Conservation (phyloP, 2,113 vertebrate species). For the Takifugu bimaculatus region DNA sequence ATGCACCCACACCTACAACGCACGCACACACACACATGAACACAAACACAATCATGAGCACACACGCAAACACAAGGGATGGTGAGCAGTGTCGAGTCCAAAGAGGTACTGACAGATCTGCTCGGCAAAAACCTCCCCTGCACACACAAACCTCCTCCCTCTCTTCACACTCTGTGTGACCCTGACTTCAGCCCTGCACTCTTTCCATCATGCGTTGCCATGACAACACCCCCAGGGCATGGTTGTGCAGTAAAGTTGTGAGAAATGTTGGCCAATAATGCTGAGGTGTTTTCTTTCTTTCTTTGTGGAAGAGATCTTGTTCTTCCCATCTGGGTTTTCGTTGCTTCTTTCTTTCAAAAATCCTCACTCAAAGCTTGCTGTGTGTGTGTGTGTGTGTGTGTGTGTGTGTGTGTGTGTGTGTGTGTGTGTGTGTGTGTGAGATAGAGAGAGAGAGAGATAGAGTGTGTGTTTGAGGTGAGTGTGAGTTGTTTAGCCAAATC, state of each 20-base stretch:
- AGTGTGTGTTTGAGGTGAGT: too few relatives aligned
- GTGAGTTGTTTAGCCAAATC: too few relatives aligned
- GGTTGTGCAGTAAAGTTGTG: constrained; percentile 33
- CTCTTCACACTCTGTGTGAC: constrained; percentile 65
- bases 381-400: constrained; percentile 10
- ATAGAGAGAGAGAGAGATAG: too few relatives aligned
- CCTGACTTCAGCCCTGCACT: constrained; percentile 60
- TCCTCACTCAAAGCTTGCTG: not conserved
- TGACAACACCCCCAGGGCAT: constrained; percentile 38
- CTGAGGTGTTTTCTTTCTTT: constrained; percentile 6
- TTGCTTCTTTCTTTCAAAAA: not conserved
- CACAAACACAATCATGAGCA: constrained; percentile 17
- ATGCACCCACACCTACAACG: constrained; percentile 2
- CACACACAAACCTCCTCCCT: constrained; percentile 42
- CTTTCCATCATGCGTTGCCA: constrained; percentile 65
- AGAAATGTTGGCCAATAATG: constrained; percentile 11
- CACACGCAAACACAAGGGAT: constrained; percentile 6
- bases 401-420: not conserved
- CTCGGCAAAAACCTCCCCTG: constrained; percentile 38
- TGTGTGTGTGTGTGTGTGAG: too few relatives aligned
- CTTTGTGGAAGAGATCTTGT: not conserved
- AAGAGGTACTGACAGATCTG: constrained; percentile 64
- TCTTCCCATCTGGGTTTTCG: not conserved
- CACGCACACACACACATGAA: constrained; percentile 21
- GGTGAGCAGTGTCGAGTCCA: constrained; percentile 40